Conservation (phyloP, 2,888 invertebrate species). For the Coelopa pilipes region DNA sequence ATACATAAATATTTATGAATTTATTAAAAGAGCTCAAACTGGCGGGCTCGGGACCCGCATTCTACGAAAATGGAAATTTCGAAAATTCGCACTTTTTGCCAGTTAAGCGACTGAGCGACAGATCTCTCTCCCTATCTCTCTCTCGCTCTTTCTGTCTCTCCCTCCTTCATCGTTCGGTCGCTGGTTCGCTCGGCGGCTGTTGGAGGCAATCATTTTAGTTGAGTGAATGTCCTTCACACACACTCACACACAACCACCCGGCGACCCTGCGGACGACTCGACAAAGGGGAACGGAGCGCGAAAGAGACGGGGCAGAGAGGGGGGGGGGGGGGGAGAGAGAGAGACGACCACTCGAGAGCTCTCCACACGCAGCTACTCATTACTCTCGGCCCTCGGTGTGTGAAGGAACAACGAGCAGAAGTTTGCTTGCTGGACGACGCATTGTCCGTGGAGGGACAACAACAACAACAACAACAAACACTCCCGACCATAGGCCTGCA, state of each 20-base stretch:
- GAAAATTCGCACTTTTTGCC: constrained; percentile 42
- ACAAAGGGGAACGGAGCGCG: too few relatives aligned
- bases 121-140: constrained; percentile 17
- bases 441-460: constrained; percentile 20
- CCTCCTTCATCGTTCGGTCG: too few relatives aligned
- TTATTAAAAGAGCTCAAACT: constrained; percentile 67
- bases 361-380: constrained; percentile 9
- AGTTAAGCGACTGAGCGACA: constrained; percentile 23
- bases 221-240: constrained; percentile 22
- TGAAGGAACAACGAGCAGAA: constrained; percentile 4
- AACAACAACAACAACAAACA: background rate
- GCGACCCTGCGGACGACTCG: background rate
- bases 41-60: constrained; percentile 26
- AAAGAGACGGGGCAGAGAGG: too few relatives aligned
- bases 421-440: background rate
- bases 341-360: constrained; percentile 5
- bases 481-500: too few relatives aligned
- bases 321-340: too few relatives aligned
- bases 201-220: constrained; percentile 31
- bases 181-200: too few relatives aligned
- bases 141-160: too few relatives aligned
- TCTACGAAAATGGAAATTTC: constrained; percentile 41
- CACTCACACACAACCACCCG: background rate
- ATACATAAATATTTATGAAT: constrained; percentile 68
- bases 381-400: background rate